phyloP scores from a whole-genome alignment of 2,113 vertebrate genomes.

The Semicossyphus pulcher region DNA sequence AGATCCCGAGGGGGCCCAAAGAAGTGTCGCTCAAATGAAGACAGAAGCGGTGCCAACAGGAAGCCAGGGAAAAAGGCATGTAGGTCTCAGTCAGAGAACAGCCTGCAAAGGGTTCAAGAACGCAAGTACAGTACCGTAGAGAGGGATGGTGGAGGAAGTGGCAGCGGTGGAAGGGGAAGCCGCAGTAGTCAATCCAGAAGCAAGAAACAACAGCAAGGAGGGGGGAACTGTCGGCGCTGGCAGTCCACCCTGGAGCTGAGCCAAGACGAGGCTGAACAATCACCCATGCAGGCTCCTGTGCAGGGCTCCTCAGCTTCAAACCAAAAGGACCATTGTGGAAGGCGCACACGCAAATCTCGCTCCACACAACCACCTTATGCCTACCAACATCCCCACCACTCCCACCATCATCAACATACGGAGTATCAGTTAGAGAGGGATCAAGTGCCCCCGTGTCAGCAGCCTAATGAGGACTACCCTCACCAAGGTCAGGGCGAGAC shows the following conservation, averaged over 20 bases:
- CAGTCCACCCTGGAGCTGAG: conserved; percentile 88
- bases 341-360: conserved; percentile 68
- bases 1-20: conserved; percentile 73
- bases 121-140: conserved; percentile 85
- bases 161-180: conserved; percentile 55
- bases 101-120: conserved; percentile 80
- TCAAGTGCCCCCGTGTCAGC: conserved; percentile 58
- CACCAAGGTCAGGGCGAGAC: conserved; percentile 74
- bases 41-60: conserved; percentile 47
- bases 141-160: conserved; percentile 75
- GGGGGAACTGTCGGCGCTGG: conserved; percentile 80
- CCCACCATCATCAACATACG: conserved; percentile 57
- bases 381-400: conserved; percentile 58
- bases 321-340: conserved; percentile 60
- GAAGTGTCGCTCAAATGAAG: conserved; percentile 85
- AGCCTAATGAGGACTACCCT: conserved; percentile 59
- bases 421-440: conserved; percentile 66
- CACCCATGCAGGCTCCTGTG: background rate
- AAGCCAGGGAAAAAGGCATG: conserved; percentile 84
- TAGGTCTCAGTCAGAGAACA: conserved; percentile 89
- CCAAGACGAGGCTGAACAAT: conserved; percentile 78
- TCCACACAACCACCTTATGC: conserved; percentile 55
- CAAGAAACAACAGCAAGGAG: conserved; percentile 75
- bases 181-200: conserved; percentile 66
- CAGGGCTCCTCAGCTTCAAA: conserved; percentile 29